phyloP scores from a whole-genome alignment of 2,888 invertebrate species.

The Erebia aethiops region DNA sequence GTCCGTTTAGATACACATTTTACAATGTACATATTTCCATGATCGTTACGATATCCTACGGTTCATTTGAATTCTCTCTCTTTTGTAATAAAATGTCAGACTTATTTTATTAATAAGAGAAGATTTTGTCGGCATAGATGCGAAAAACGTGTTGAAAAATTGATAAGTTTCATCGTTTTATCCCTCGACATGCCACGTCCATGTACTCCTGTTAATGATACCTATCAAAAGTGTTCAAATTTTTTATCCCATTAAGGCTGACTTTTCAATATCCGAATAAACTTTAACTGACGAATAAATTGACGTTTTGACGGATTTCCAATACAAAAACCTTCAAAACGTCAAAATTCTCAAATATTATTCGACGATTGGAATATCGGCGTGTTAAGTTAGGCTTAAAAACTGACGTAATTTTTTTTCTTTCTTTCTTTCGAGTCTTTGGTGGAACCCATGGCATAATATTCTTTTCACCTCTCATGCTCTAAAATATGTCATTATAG shows the following conservation, averaged over 20 bases:
- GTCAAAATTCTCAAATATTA: too few species aligned
- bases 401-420: too few species aligned
- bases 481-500: too few species aligned
- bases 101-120: slow-evolving; percentile 9
- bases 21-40: slow-evolving; percentile 26
- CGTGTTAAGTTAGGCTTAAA: too few species aligned
- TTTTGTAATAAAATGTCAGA: slow-evolving; percentile 49
- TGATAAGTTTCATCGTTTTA: slow-evolving; percentile 10
- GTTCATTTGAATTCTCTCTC: slow-evolving; percentile 22
- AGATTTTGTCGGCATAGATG: slow-evolving; percentile 9
- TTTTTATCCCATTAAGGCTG: neutral
- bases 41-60: slow-evolving; percentile 23
- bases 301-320: too few species aligned
- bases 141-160: slow-evolving; percentile 14
- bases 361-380: too few species aligned
- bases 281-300: too few species aligned
- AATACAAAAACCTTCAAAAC: too few species aligned
- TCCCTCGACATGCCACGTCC: neutral
- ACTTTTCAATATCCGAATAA: too few species aligned
- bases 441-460: neutral
- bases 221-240: neutral
- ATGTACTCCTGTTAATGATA: neutral
- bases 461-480: too few species aligned
- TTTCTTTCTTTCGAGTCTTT: too few species aligned
- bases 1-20: slow-evolving; percentile 46